A percentile compares a stretch with the other conserved stretches of the same genome.
Evolutionary conservation across 2,888 invertebrate species (phyloP).

Genomic region (Mythimna albipuncta): DNA sequence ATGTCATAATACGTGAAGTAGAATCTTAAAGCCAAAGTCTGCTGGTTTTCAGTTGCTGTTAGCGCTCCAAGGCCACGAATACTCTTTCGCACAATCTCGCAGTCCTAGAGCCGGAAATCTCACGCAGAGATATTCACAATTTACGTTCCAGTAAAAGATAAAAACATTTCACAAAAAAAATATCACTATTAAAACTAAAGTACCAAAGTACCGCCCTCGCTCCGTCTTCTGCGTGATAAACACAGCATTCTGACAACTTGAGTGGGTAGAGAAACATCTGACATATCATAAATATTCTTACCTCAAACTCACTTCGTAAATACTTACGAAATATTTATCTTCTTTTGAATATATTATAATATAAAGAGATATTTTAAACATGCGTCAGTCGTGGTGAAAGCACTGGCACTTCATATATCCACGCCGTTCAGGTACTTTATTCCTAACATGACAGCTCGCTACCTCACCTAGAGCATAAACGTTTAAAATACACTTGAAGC

Average conservation of each 20-base stretch:
- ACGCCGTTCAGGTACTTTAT: constrained; percentile 49
- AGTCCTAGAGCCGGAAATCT: background rate
- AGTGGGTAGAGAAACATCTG: constrained; percentile 21
- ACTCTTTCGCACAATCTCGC: too few species aligned
- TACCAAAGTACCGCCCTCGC: background rate
- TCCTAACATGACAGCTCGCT: constrained; percentile 47
- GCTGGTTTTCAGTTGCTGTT: too few species aligned
- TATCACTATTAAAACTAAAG: background rate
- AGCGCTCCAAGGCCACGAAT: too few species aligned
- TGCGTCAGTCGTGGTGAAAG: constrained; percentile 26
- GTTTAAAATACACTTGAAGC: constrained; percentile 55
- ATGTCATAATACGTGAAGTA: too few species aligned
- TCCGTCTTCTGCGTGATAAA: constrained; percentile 4
- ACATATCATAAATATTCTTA: constrained; percentile 22
- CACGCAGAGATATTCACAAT: background rate
- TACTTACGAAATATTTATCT: constrained; percentile 32
- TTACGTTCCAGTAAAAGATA: background rate
- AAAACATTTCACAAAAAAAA: background rate
- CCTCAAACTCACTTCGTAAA: constrained; percentile 14
- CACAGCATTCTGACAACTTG: constrained; percentile 16
- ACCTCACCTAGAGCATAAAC: constrained; percentile 31
- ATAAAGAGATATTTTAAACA: constrained; percentile 30
- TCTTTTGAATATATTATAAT: constrained; percentile 13
- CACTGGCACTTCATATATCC: constrained; percentile 45
- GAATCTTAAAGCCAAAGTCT: too few species aligned